Percentiles rank a stretch among this genome's conserved stretches.
Evolutionary conservation across 2,797 vertebrate genomes (phyloP).

Genomic region (Onychomys leucogaster): DNA sequence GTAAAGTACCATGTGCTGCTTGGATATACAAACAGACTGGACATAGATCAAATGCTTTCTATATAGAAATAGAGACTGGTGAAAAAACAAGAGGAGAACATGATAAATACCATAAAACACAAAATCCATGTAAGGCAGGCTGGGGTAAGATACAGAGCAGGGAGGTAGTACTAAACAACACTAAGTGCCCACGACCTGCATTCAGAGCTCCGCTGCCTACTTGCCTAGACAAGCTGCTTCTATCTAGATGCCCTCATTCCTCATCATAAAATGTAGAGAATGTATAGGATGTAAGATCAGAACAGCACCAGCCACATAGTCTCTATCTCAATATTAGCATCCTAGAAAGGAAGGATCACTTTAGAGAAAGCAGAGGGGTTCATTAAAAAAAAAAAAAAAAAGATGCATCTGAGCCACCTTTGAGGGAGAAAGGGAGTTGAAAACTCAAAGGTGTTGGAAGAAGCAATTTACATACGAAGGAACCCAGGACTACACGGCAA

Average conservation of each 20-base stretch:
- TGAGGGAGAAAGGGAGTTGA: background rate
- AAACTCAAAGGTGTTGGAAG: background rate
- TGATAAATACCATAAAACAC: background rate
- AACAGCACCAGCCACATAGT: background rate
- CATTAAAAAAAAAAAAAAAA: constrained; percentile 33
- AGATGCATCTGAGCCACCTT: background rate
- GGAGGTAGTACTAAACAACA: background rate
- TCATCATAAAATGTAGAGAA: background rate
- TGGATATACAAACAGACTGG: background rate
- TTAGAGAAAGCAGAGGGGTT: background rate
- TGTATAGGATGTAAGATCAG: background rate
- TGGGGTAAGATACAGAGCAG: background rate
- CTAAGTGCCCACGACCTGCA: background rate
- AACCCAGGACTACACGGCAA: background rate
- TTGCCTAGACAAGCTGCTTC: background rate
- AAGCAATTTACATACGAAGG: background rate
- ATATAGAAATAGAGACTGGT: background rate
- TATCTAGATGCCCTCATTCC: background rate
- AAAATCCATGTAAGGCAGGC: background rate
- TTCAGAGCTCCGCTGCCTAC: background rate
- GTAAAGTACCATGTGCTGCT: background rate
- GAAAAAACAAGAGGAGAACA: background rate
- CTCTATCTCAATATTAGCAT: background rate
- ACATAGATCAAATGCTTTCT: background rate
- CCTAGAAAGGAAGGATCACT: background rate